Base-by-base conservation (phyloP, 2,888 invertebrate species). In the Caenorhabditis virilis region DNA sequence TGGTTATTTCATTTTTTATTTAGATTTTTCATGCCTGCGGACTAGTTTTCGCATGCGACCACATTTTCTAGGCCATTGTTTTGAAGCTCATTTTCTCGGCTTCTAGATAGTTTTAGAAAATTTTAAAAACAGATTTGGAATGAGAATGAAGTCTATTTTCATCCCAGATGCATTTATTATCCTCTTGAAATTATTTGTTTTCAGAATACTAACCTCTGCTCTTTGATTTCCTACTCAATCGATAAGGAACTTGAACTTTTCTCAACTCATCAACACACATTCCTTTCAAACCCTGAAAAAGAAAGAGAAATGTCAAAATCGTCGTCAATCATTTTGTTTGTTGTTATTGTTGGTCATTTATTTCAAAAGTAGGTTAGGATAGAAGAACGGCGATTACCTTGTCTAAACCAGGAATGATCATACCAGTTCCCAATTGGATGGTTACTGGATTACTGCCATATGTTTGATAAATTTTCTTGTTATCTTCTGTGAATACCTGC, bases 371-470 rank as follows among this genome's bases (percentile, higher is more conserved):
- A 54, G 54, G 60, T 54, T 49, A 60, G 23, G n/a, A n/a, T 23
- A 46, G 49, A 46, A 33, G 50, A 27, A 35, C n/a, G n/a, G 18
- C 13, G 33, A 16, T 38, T 27, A 78, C 83, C 65, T 83, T 83
- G 68, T 83, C 83, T 39, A 83, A 47, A 20, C 83, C 83, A 11
- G 80, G 79, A 52, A 83, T 76, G 11, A 76, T 74, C 82, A 82
- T 82, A 49, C 83, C 82, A 7, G 77, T 76, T 7, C 82, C 83
- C 11, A 83, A 66, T 59, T 83, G 83, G 20, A 83, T 77, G 2
- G 72, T 69, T 11, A 83, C 69, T 25, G 82, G 77, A 2, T 68
- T 77, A 2, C 49, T 43, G 7, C 79, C 80, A 62, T 83, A 82
- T 15, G 78, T 78, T 51, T 72, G 74, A 27, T 51, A 59, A 1